Evolutionary conservation across 2,113 vertebrate genomes (phyloP).

Genomic region (Octodon degus): DNA sequence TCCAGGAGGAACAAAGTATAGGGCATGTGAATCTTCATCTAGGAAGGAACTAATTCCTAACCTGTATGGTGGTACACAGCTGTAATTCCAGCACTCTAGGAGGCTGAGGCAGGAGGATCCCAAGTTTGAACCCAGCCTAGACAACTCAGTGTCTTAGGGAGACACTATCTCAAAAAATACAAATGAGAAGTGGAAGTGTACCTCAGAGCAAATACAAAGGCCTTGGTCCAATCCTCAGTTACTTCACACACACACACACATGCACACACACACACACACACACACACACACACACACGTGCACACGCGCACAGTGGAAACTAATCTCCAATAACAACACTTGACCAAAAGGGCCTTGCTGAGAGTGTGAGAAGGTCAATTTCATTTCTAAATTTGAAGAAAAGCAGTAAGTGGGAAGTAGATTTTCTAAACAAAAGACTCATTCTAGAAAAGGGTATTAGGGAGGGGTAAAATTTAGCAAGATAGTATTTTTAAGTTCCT

Average conservation of each 20-base stretch:
- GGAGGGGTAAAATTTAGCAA: background rate
- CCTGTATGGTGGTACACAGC: background rate
- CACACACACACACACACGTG: background rate
- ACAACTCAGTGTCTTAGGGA: background rate
- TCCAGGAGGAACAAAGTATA: background rate
- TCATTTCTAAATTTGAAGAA: background rate
- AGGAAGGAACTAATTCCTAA: background rate
- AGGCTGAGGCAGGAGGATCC: background rate
- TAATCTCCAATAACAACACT: background rate
- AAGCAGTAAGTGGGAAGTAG: background rate
- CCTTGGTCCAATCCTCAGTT: background rate
- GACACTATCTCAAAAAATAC: background rate
- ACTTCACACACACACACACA: background rate
- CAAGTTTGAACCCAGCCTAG: background rate
- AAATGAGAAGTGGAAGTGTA: background rate
- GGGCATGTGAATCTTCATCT: background rate
- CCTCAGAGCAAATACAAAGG: background rate
- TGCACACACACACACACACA: background rate
- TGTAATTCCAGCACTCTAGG: background rate
- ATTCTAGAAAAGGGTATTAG: slow-evolving; percentile 2
- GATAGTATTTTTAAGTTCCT: background rate
- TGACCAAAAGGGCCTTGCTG: background rate
- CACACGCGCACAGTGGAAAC: background rate
- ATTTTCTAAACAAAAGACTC: slow-evolving; percentile 21
- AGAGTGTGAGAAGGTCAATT: background rate